Base-by-base conservation (phyloP, 2,888 invertebrate genomes). In the Cephus sareptanus region DNA sequence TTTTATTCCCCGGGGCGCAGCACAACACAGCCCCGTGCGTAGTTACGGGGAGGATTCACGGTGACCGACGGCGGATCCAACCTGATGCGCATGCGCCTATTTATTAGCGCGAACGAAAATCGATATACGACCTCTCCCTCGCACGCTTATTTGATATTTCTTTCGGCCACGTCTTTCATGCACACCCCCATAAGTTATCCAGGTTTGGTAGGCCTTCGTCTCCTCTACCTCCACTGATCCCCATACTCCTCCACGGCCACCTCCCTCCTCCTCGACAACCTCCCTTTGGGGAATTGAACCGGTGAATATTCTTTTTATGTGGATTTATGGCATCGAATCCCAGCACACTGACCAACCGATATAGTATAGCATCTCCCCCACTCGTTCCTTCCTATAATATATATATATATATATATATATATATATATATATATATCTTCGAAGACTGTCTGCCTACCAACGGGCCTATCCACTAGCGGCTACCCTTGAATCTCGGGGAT, bases 101-200 rank as follows among this genome's bases (percentile, higher is more conserved):
- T 89, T 88, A 89, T 89, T 88, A 89, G 86, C 87, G 85, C 86
- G 88, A 89, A 85, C 85, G 85, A 88, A 89, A 89, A 89, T 89
- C 89, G 89, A 89, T 89, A 87, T 88, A 83, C 84, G 83, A 79
- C 81, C 82, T 81, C 78, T 80, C 76, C 69, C 40, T 69, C 76
- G 79, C 69, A 71, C 79, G 79, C 79, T 82, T 71, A 71, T 71
- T 71, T 71, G 85, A 86, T 85, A 86, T 87, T 86, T 85, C 87
- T 87, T 86, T 83, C 84, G 77, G 82, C 82, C 83, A 80, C 81
- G 75, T 82, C 82, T 83, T 79, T 79, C 76, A 70, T 69, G 73
- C 78, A 13, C 37, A 33, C 71, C 33, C 71, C 13, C 71, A 34
- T 34, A 71, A 71, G 15, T 56, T 56, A 56, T 56, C 56, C 56